phyloP scores from a whole-genome alignment of 2,113 vertebrate genomes.

The Regulus satrapa region DNA sequence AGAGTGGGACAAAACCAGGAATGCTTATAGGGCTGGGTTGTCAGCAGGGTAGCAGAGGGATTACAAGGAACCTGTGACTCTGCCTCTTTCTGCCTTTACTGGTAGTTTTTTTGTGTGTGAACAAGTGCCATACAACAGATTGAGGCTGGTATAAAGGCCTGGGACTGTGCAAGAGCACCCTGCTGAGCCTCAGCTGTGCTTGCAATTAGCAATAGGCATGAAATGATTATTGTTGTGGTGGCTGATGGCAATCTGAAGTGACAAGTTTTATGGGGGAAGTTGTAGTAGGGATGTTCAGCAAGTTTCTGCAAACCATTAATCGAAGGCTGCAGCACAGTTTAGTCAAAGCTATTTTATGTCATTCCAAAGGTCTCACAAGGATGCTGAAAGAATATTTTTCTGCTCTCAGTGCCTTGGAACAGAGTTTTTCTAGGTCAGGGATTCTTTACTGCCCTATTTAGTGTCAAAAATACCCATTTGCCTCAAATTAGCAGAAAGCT shows the following conservation, averaged over 20 bases:
- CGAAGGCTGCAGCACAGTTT: slow-evolving; percentile 56
- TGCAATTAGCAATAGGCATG: slow-evolving; percentile 99
- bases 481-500: slow-evolving; percentile 83
- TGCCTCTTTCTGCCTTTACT: slow-evolving; percentile 99
- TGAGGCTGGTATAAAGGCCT: slow-evolving; percentile 86
- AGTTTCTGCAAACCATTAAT: slow-evolving; percentile 71
- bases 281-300: slow-evolving; percentile 78
- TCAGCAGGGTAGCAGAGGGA: slow-evolving; percentile 89
- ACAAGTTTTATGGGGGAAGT: slow-evolving; percentile 92
- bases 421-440: slow-evolving; percentile 78
- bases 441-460: slow-evolving; percentile 78
- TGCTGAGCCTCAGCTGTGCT: slow-evolving; percentile 99
- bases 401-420: slow-evolving; percentile 72
- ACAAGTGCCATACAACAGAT: slow-evolving; percentile 88
- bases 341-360: slow-evolving; percentile 68
- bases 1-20: slow-evolving; percentile 87
- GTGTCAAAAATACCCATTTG: slow-evolving; percentile 82
- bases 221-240: slow-evolving; percentile 97
- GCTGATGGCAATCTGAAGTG: slow-evolving; percentile 96
- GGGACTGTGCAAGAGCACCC: slow-evolving; percentile 88
- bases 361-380: slow-evolving; percentile 72
- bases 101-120: slow-evolving; percentile 85
- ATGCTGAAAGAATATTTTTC: slow-evolving; percentile 78
- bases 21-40: slow-evolving; percentile 88
- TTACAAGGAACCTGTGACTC: slow-evolving; percentile 99